Percentiles rank a stretch among this genome's conserved stretches.
These are phyloP conservation scores for Nymphalis polychloros DNA, from an alignment of 2,888 invertebrate genomes.

Conservation along the genomic window DNA sequence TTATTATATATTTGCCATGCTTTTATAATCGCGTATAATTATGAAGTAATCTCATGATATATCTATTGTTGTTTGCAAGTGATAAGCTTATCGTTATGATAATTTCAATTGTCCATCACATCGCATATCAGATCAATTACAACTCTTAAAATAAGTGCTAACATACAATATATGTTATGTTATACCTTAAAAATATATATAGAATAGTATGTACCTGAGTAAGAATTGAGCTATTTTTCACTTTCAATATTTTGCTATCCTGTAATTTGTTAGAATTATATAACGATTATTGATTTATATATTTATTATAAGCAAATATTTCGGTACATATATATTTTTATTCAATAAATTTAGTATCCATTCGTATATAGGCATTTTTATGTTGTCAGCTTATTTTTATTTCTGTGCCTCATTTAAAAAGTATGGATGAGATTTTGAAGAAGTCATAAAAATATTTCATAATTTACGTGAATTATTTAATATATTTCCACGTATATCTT, in stretches of 20 bases:
- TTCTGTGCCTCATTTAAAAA: too few species aligned
- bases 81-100: constrained; percentile 2
- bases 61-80: background rate
- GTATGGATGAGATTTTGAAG: too few species aligned
- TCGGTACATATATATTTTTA: background rate
- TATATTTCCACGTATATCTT: too few species aligned
- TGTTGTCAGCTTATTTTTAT: too few species aligned
- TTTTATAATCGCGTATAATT: background rate
- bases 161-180: constrained; percentile 1
- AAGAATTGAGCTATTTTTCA: background rate
- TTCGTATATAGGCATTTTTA: too few species aligned
- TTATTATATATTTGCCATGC: background rate
- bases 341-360: too few species aligned
- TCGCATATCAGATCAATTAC: constrained; percentile 13
- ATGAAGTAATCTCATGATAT: background rate
- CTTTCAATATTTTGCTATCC: background rate
- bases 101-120: background rate
- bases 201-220: background rate
- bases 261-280: background rate
- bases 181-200: background rate
- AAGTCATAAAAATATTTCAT: too few species aligned
- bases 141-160: constrained; percentile 1
- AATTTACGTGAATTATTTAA: too few species aligned
- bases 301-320: too few species aligned
- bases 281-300: constrained; percentile 3